Percentiles rank a stretch among this genome's conserved stretches.
Conservation (phyloP, 92 coral and sea anemone genomes). For the Zoanthus sociatus region DNA sequence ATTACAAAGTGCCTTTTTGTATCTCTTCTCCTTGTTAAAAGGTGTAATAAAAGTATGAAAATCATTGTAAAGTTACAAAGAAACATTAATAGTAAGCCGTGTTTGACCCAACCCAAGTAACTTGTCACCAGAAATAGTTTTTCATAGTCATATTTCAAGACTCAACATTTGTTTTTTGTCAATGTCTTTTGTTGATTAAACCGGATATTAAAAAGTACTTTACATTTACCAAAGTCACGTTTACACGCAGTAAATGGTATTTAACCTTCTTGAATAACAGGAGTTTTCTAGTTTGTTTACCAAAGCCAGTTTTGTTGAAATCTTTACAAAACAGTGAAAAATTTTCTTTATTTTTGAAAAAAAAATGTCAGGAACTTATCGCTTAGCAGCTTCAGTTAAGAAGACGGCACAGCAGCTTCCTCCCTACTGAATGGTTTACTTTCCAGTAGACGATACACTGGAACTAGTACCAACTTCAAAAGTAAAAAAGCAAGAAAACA, state of each 20-base stretch:
- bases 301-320: not conserved
- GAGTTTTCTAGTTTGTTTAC: not conserved
- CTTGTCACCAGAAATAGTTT: too few species aligned
- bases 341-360: not conserved
- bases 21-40: not conserved
- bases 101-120: not conserved
- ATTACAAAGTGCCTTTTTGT: not conserved
- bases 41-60: not conserved
- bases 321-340: not conserved
- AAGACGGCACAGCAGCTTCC: not conserved
- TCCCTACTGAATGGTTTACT: not conserved
- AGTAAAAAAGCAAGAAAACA: not conserved
- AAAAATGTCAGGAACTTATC: constrained; percentile 1
- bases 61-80: not conserved
- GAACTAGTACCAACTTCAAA: constrained; percentile 5
- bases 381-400: constrained; percentile 8
- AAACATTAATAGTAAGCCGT: too few species aligned
- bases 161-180: too few species aligned
- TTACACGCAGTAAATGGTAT: not conserved
- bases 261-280: not conserved
- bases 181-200: not conserved
- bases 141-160: too few species aligned
- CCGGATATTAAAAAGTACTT: not conserved
- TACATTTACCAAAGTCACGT: not conserved
- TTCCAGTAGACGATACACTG: not conserved